These are phyloP conservation scores for Potamilus streckersoni DNA, from an alignment of 1,140 invertebrate species.

Conservation along the genomic window DNA sequence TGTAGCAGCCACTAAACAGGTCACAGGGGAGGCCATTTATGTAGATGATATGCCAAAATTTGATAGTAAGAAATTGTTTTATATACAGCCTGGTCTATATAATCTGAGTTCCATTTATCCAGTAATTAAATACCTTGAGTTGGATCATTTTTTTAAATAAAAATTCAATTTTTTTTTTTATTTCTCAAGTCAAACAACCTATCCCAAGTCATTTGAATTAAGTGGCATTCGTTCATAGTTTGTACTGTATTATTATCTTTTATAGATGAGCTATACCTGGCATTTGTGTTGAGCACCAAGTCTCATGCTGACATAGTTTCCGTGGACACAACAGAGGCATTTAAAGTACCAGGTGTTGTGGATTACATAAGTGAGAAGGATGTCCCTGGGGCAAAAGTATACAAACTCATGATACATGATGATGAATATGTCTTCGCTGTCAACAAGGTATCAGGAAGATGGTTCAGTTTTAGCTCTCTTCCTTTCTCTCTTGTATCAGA, in stretches of 20 bases:
- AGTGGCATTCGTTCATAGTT: too few species aligned
- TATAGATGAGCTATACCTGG: slow-evolving; percentile 75
- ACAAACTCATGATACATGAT: slow-evolving; percentile 29
- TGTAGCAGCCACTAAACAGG: slow-evolving; percentile 86
- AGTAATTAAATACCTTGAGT: too few species aligned
- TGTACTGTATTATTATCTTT: too few species aligned
- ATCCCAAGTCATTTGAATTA: too few species aligned
- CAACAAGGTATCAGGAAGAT: slow-evolving; percentile 32
- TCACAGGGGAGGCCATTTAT: slow-evolving; percentile 91
- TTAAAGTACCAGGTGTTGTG: slow-evolving; percentile 76
- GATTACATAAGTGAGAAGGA: slow-evolving; percentile 59
- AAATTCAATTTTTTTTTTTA: too few species aligned
- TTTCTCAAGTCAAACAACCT: too few species aligned
- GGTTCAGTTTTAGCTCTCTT: too few species aligned
- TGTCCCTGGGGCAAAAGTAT: slow-evolving; percentile 53
- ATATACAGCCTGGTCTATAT: too few species aligned
- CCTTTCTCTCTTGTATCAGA: too few species aligned
- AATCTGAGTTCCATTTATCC: too few species aligned
- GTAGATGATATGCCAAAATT: slow-evolving; percentile 85
- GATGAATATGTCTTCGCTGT: slow-evolving; percentile 56
- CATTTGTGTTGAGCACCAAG: slow-evolving; percentile 82
- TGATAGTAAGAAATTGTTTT: slow-evolving; percentile 33
- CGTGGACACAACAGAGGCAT: slow-evolving; percentile 76
- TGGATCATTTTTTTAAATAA: too few species aligned
- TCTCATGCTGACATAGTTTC: slow-evolving; percentile 81